These are phyloP conservation scores for Coelopa pilipes DNA, from an alignment of 2,888 invertebrate genomes.

Conservation along the genomic window DNA sequence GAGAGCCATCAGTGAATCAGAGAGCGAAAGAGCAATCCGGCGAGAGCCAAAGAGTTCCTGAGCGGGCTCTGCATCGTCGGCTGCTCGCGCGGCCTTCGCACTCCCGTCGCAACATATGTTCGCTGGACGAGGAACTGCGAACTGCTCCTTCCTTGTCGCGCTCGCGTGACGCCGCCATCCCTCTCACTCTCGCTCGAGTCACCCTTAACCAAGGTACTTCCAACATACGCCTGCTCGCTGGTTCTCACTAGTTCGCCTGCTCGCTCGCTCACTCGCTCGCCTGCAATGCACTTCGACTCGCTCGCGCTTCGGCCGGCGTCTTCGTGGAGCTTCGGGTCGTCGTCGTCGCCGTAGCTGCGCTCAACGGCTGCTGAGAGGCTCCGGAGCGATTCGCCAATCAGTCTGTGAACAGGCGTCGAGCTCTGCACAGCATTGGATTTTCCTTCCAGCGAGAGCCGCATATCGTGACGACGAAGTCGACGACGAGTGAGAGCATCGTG, in stretches of 20 bases:
- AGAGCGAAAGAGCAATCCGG: no score
- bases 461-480: no score
- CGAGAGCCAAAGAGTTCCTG: no score
- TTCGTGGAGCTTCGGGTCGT: conserved; percentile 7
- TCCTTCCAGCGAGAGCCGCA: conserved; percentile 9
- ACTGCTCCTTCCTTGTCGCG: background rate
- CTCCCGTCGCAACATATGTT: conserved; percentile 6
- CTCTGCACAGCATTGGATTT: conserved; percentile 54
- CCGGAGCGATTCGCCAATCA: conserved; percentile 47
- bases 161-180: background rate
- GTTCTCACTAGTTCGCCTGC: conserved; percentile 1
- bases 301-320: background rate
- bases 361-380: conserved; percentile 47
- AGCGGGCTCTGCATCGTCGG: no score
- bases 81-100: no score
- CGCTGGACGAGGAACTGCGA: background rate
- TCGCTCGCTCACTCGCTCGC: background rate
- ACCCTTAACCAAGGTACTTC: conserved; percentile 2
- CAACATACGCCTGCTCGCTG: background rate
- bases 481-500: conserved; percentile 12
- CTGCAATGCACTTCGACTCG: background rate
- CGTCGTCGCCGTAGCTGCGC: conserved; percentile 33
- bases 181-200: background rate
- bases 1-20: no score
- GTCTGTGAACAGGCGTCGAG: conserved; percentile 59